These are phyloP conservation scores for Heliconius congener DNA, from an alignment of 1,140 invertebrate species.

Conservation along the genomic window DNA sequence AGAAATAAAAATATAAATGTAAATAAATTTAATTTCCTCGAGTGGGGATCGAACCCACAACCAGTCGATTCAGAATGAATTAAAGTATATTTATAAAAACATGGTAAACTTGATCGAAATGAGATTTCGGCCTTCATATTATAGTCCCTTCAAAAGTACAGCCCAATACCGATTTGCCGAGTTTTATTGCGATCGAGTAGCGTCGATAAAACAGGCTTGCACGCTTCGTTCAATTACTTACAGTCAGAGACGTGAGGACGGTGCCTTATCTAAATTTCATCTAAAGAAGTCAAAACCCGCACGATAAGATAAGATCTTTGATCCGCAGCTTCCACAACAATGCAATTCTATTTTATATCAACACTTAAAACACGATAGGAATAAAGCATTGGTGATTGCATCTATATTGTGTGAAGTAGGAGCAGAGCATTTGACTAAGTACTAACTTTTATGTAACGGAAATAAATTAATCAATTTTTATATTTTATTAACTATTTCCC, in stretches of 20 bases:
- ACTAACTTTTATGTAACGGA: background rate
- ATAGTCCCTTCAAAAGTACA: constrained; percentile 26
- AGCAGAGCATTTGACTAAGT: background rate
- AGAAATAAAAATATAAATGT: too few relatives aligned
- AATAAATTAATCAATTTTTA: background rate
- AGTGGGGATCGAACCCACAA: too few relatives aligned
- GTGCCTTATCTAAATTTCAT: constrained; percentile 71
- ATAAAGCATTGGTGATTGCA: constrained; percentile 37
- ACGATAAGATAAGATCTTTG: constrained; percentile 45
- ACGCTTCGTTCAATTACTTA: constrained; percentile 71
- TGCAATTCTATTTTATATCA: constrained; percentile 60
- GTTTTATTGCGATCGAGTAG: constrained; percentile 71
- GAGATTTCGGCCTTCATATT: constrained; percentile 25
- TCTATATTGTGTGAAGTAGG: constrained; percentile 24
- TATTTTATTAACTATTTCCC: too few relatives aligned
- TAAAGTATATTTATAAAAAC: background rate
- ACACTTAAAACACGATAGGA: constrained; percentile 41
- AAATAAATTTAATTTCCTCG: too few relatives aligned
- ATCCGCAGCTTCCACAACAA: constrained; percentile 44
- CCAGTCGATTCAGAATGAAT: background rate
- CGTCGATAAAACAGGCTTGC: constrained; percentile 57
- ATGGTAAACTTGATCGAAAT: constrained; percentile 10
- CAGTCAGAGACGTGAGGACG: constrained; percentile 46
- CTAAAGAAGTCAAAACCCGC: constrained; percentile 57
- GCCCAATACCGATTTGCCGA: constrained; percentile 59